These are phyloP conservation scores for Eulemur coronatus DNA, from an alignment of 2,797 vertebrate species.

Conservation along the genomic window DNA sequence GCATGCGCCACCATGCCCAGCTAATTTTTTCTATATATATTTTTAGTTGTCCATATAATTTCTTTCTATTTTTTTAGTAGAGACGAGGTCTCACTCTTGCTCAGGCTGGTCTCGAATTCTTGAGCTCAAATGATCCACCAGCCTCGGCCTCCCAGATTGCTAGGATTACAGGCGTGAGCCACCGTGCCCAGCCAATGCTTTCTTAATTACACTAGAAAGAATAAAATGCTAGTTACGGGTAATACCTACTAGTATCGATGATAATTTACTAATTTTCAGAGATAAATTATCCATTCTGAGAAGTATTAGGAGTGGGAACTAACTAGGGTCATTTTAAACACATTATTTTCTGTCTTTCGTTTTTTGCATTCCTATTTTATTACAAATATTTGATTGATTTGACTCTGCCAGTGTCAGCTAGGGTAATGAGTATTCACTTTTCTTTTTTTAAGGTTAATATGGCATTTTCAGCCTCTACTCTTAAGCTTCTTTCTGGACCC, in stretches of 20 bases:
- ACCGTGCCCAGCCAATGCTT: not conserved
- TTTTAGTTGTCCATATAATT: too few species aligned
- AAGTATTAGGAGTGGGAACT: not conserved
- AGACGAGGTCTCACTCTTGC: too few species aligned
- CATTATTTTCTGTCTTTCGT: not conserved
- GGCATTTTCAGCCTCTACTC: not conserved
- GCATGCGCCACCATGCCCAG: too few species aligned
- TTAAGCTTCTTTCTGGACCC: not conserved
- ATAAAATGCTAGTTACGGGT: not conserved
- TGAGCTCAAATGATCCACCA: too few species aligned
- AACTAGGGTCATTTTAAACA: not conserved
- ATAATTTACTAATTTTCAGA: slow-evolving; percentile 31
- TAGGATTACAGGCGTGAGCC: too few species aligned
- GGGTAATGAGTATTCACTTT: not conserved
- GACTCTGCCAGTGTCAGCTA: not conserved
- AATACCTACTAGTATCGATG: not conserved
- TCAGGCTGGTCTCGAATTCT: too few species aligned
- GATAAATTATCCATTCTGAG: slow-evolving; percentile 18
- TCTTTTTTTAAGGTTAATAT: not conserved
- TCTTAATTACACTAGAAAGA: not conserved
- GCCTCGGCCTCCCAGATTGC: too few species aligned
- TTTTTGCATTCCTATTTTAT: not conserved
- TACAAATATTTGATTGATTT: not conserved
- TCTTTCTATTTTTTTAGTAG: too few species aligned
- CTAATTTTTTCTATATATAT: too few species aligned